Conservation (phyloP, 2,113 vertebrate species). For the Psettodes erumei region DNA sequence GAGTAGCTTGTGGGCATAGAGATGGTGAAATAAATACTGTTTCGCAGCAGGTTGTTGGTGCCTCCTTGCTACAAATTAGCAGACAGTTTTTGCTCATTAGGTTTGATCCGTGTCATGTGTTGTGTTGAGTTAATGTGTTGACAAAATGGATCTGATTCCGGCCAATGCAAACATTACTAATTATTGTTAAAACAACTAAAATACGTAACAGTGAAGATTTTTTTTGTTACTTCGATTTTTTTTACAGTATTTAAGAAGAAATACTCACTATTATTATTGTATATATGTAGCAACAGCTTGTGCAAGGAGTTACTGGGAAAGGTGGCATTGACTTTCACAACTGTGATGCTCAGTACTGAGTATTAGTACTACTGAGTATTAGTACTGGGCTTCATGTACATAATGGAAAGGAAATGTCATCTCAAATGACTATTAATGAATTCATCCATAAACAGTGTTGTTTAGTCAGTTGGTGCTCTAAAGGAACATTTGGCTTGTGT, state of each 20-base stretch:
- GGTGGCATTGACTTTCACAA: too few species aligned
- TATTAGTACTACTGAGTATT: too few species aligned
- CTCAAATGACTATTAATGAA: not conserved
- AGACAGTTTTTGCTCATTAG: conserved; percentile 17
- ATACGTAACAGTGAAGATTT: not conserved
- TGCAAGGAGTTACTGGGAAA: not conserved
- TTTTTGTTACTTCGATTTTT: not conserved
- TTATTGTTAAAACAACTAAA: too few species aligned
- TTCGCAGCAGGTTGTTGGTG: conserved; percentile 7
- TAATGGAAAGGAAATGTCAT: not conserved
- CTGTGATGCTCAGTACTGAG: too few species aligned
- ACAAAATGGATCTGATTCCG: not conserved
- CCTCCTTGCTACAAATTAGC: not conserved
- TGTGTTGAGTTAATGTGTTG: not conserved
- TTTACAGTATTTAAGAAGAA: not conserved
- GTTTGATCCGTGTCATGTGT: conserved; percentile 1
- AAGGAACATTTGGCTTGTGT: not conserved
- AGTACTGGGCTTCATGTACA: not conserved
- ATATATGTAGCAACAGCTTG: not conserved
- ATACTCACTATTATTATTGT: not conserved
- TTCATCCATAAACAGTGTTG: not conserved
- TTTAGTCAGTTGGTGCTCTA: not conserved
- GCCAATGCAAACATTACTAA: not conserved
- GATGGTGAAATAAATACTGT: not conserved
- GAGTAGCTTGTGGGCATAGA: not conserved